phyloP scores from a whole-genome alignment of 2,797 vertebrate genomes.

The Acipenser transmontanus region DNA sequence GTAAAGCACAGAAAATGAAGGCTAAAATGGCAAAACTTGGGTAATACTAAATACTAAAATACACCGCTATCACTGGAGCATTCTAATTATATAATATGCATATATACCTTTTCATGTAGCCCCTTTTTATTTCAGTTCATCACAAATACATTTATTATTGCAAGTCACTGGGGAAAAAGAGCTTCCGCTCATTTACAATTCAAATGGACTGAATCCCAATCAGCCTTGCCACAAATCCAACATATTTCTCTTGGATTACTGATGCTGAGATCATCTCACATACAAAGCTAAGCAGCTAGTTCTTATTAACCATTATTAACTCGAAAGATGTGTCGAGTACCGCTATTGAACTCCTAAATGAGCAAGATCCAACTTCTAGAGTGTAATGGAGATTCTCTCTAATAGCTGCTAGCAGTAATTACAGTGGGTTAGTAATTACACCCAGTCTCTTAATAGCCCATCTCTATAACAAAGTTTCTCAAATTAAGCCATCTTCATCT shows the following conservation, averaged over 20 bases:
- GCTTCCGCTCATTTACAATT: background rate
- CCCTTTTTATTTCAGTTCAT: background rate
- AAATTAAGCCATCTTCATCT: slow-evolving; percentile 40
- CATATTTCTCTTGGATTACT: background rate
- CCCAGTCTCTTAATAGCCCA: slow-evolving; percentile 53
- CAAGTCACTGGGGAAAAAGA: background rate
- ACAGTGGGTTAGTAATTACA: slow-evolving; percentile 50
- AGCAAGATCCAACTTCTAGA: slow-evolving; percentile 52
- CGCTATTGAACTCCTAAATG: slow-evolving; percentile 53
- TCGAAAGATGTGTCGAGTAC: slow-evolving; percentile 35
- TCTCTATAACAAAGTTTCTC: slow-evolving; percentile 43
- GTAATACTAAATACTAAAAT: too few species aligned
- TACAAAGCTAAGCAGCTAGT: background rate
- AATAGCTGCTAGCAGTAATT: slow-evolving; percentile 59
- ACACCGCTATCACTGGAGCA: too few species aligned
- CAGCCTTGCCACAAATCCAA: background rate
- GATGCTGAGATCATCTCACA: background rate
- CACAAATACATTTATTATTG: background rate
- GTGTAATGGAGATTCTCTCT: slow-evolving; percentile 58
- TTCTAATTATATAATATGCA: too few species aligned
- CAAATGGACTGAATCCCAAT: background rate
- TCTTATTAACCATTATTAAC: slow-evolving; percentile 2
- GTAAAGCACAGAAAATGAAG: too few species aligned
- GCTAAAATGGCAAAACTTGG: too few species aligned
- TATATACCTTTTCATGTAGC: too few species aligned